A percentile compares a stretch with the other conserved stretches of the same genome.
phyloP scores from a whole-genome alignment of 1,140 invertebrate species.

The Pteromalus puparum region DNA sequence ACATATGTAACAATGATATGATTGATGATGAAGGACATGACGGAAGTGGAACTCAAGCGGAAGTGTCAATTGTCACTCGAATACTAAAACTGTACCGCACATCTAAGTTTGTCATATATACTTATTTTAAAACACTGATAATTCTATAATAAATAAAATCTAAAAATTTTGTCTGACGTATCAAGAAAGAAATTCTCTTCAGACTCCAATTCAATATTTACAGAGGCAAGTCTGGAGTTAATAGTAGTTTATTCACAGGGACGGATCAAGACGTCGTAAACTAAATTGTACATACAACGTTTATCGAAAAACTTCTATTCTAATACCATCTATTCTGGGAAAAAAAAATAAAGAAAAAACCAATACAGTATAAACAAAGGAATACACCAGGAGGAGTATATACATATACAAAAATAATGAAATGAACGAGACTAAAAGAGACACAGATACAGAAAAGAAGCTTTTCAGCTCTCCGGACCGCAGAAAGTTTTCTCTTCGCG shows the following conservation, averaged over 20 bases:
- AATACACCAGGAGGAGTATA: neutral
- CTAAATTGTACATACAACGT: too few relatives aligned
- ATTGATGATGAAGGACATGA: slow-evolving; percentile 27
- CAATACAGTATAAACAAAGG: neutral
- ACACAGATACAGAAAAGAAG: neutral
- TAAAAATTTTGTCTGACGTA: neutral
- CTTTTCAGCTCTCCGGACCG: slow-evolving; percentile 6
- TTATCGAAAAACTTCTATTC: too few relatives aligned
- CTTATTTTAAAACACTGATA: too few relatives aligned
- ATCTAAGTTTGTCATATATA: too few relatives aligned
- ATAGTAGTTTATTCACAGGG: too few relatives aligned
- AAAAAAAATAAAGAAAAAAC: neutral
- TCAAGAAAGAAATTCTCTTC: too few relatives aligned
- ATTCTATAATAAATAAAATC: neutral
- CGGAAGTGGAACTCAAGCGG: slow-evolving; percentile 48
- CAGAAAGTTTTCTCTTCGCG: neutral
- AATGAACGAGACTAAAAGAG: slow-evolving; percentile 17
- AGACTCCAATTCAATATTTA: too few relatives aligned
- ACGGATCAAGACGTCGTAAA: too few relatives aligned
- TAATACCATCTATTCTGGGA: too few relatives aligned
- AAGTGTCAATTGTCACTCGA: slow-evolving; percentile 40
- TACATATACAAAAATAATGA: slow-evolving; percentile 43
- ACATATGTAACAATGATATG: slow-evolving; percentile 47
- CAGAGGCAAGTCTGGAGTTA: too few relatives aligned
- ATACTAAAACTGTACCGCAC: neutral